These are phyloP conservation scores for Hirundo rustica DNA, from an alignment of 2,797 vertebrate species.

Conservation along the genomic window DNA sequence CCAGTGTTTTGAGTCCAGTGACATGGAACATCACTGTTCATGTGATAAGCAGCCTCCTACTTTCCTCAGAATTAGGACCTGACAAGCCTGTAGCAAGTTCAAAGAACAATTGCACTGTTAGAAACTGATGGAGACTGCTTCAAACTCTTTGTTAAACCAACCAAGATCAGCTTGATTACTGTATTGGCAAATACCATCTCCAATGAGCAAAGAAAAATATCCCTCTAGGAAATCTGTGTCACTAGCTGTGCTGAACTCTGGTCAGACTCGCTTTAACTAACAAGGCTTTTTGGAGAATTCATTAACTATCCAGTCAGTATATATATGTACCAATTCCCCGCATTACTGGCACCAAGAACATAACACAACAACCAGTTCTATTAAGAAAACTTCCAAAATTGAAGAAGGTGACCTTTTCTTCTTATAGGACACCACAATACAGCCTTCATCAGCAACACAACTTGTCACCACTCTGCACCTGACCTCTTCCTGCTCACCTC, in stretches of 20 bases:
- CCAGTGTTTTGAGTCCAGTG: not conserved
- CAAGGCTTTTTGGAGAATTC: not conserved
- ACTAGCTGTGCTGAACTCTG: not conserved
- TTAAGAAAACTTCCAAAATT: not conserved
- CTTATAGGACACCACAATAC: not conserved
- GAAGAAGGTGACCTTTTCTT: not conserved
- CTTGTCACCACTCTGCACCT: not conserved
- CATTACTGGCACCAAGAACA: not conserved
- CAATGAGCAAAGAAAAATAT: not conserved
- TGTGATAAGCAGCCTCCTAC: not conserved
- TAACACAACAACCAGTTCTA: not conserved
- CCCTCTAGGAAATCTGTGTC: not conserved
- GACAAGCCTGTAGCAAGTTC: not conserved
- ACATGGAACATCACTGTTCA: not conserved
- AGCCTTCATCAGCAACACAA: not conserved
- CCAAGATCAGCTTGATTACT: not conserved
- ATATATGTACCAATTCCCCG: not conserved
- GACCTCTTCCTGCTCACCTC: not conserved
- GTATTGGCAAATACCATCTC: not conserved
- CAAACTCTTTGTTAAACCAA: not conserved
- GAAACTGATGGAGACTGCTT: not conserved
- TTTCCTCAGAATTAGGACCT: not conserved
- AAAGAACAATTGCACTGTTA: not conserved
- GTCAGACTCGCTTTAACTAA: not conserved
- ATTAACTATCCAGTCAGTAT: not conserved